phyloP scores from a whole-genome alignment of 2,113 vertebrate species.

The Paratilapia polleni region DNA sequence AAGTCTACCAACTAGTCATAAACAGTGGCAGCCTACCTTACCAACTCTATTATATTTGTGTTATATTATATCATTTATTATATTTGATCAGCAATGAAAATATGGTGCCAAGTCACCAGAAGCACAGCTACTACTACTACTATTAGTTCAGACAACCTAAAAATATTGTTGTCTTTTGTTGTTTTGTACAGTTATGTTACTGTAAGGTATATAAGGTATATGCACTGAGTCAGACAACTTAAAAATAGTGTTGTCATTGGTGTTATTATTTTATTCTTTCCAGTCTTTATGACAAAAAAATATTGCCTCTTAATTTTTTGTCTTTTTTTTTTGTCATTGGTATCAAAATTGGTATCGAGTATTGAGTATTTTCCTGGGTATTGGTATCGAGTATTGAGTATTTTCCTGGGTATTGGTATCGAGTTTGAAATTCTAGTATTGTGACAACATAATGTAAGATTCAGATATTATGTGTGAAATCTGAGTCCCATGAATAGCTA shows the following conservation, averaged over 20 bases:
- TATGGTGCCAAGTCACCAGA: fast-evolving
- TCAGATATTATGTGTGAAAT: background rate
- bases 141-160: too few relatives aligned
- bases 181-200: slow-evolving; percentile 3
- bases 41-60: background rate
- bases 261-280: background rate
- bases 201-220: background rate
- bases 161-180: too few relatives aligned
- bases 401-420: too few relatives aligned
- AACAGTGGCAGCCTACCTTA: background rate
- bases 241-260: background rate
- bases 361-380: too few relatives aligned
- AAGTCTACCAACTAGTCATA: background rate
- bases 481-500: background rate
- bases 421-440: too few relatives aligned
- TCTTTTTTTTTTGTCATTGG: fast-evolving
- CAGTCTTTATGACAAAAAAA: background rate
- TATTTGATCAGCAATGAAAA: background rate
- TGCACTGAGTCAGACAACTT: background rate
- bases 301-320: background rate
- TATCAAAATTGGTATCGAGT: background rate
- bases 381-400: too few relatives aligned
- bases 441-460: background rate
- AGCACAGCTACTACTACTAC: too few relatives aligned
- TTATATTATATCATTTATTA: background rate